Evolutionary conservation across 2,888 invertebrate genomes (phyloP), one percentile per base, ranked within the genome.

Genomic region (Nebria brevicollis): DNA sequence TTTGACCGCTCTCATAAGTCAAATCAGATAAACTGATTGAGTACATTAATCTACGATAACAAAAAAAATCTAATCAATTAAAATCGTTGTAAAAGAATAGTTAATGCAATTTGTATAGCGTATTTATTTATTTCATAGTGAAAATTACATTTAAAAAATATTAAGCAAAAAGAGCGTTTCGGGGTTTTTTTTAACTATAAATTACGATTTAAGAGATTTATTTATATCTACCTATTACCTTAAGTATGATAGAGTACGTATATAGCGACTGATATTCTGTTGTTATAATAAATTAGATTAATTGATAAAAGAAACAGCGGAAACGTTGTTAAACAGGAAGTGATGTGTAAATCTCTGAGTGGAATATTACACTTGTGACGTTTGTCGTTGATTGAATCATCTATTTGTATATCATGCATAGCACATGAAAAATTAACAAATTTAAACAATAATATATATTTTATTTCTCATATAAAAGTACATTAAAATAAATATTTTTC

Each of bases 341-440:
- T 78, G 66, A 74, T 41, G 66, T 79, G 72, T 74, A 54, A 78
- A 78, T 73, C 78, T 68, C 65, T 68, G 79, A 79, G 79, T 78
- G 78, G 78, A 78, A 73, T 75, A 79, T 79, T 79, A 79, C 74
- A 43, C 79, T 66, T 78, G 73, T 78, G 78, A 78, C 78, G 77
- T 78, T 10, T 34, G 78, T 74, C 79, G 74, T 66, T 74, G 74
- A 79, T 79, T 79, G n/a, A 79, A 75, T 78, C 78, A 78, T 78
- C 73, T 54, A 54, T 54, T 54, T 54, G 54, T 11, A 54, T 54
- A 8, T 8, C 54, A 13, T 54, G 13, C 54, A 54, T 13, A 54
- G 11, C 13, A 54, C 20, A 20, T 20, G 0, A 0, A 20, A 20
- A 20, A 20, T 20, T 20, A 20, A 20, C 0, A 20, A 1, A 1